Base-by-base conservation (phyloP, 53 echinoderm and acorn worm species). In the Henricia sp. region DNA sequence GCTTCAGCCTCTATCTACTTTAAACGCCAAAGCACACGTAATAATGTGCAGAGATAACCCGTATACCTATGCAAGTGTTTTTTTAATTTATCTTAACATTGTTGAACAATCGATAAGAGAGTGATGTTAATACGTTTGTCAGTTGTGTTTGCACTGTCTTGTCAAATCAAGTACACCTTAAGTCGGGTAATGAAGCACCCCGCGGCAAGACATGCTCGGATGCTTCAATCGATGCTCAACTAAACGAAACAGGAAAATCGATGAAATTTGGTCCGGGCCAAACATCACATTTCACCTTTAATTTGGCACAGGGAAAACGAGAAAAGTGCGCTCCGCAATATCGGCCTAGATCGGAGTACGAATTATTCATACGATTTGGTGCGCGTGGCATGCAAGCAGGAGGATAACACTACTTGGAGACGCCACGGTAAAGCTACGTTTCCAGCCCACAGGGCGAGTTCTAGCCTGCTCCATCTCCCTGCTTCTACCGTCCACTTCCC, bases 191-290 rank as follows among this genome's bases (percentile, higher is more conserved):
- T 46, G 48, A 63, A 36, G 80, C 80, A 50, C 48, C 32, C 25
- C 48, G 25, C 25, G 6, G 20, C 43, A 46, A 39, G 48, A 35
- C 80, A 63, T 32, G 35, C 5, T 64, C 28, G 46, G 14, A 29
- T 46, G 28, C 80, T 24, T 26, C 33, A 80, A 30, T 80, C 80
- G 64, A 60, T 80, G 80, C 44, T 46, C 64, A 46, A 11, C 63
- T 20, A 80, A 80, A 80, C 41, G 62, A 48, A 80, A 80, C 80
- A 80, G 64, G 80, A 80, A 80, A 80, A 80, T 80, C 80, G 65
- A 80, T 80, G 24, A 20, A 80, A 64, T 80, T 80, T 32, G 62
- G 77, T 77, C 77, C 65, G 48, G 77, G 80, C 80, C 80, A 80
- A 64, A 80, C 64, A 64, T 80, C 80, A 80, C 39, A 64, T 46